These are phyloP conservation scores for Sisyra nigra DNA, from an alignment of 2,888 invertebrate species.

Conservation along the genomic window DNA sequence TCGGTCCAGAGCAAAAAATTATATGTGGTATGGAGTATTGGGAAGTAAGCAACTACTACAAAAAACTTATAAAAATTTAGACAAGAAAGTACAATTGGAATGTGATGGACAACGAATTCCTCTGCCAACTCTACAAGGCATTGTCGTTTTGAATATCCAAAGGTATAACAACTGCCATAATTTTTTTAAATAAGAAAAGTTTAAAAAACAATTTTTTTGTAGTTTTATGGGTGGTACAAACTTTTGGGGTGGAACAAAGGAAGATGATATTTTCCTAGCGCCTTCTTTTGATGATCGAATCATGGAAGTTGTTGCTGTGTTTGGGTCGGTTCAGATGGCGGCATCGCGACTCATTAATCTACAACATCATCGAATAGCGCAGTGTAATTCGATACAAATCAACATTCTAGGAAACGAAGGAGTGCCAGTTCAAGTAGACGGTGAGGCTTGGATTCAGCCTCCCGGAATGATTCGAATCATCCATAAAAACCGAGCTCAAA, in stretches of 20 bases:
- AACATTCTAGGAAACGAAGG: slow-evolving; percentile 83
- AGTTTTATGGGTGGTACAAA: slow-evolving; percentile 98
- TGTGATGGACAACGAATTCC: slow-evolving; percentile 95
- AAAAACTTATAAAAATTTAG: slow-evolving; percentile 88
- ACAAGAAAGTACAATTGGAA: slow-evolving; percentile 86
- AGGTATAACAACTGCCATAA: slow-evolving; percentile 31
- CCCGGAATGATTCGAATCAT: slow-evolving; percentile 91
- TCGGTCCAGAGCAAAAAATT: slow-evolving; percentile 82
- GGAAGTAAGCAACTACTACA: slow-evolving; percentile 70
- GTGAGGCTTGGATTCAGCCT: slow-evolving; percentile 95
- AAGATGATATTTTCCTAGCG: slow-evolving; percentile 79
- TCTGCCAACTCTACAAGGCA: slow-evolving; percentile 87
- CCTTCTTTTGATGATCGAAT: slow-evolving; percentile 94
- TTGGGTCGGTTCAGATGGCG: slow-evolving; percentile 95
- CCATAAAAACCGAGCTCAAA: slow-evolving; percentile 94
- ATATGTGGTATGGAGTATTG: slow-evolving; percentile 86
- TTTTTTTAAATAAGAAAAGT: too few relatives aligned
- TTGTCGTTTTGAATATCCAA: slow-evolving; percentile 91
- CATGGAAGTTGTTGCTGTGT: slow-evolving; percentile 93
- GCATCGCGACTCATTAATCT: slow-evolving; percentile 87
- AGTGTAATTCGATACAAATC: slow-evolving; percentile 90
- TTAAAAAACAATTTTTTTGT: too few relatives aligned
- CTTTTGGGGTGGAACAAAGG: slow-evolving; percentile 93
- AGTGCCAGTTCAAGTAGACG: slow-evolving; percentile 92
- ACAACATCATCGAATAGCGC: slow-evolving; percentile 93